Conservation (phyloP, 2,797 vertebrate species). For the Chaetodon trifasciatus region DNA sequence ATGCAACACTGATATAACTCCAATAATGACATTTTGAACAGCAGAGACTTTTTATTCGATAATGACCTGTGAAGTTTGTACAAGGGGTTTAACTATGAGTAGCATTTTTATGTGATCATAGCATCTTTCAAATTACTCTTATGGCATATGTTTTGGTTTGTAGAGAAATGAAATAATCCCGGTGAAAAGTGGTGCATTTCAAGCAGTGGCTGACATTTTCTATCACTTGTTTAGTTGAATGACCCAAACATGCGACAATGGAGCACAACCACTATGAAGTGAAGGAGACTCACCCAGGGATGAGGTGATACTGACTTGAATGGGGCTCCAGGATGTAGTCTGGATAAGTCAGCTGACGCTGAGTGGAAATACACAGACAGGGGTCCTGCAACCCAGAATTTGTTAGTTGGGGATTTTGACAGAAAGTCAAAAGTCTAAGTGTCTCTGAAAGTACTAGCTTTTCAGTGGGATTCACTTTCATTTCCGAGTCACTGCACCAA, state of each 20-base stretch:
- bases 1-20: too few species aligned
- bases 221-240: neutral
- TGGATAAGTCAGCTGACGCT: slow-evolving; percentile 36
- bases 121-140: neutral
- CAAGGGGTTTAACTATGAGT: too few species aligned
- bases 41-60: too few species aligned
- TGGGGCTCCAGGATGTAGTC: slow-evolving; percentile 54
- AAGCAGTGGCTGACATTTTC: too few species aligned
- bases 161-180: neutral
- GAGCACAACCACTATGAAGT: neutral
- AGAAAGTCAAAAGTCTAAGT: too few species aligned
- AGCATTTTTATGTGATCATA: neutral
- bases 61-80: too few species aligned
- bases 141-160: neutral
- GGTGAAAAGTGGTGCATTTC: too few species aligned
- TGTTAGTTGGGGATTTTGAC: too few species aligned
- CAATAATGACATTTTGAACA: too few species aligned
- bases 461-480: too few species aligned
- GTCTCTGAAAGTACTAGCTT: too few species aligned
- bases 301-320: slow-evolving; percentile 44
- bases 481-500: too few species aligned
- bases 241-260: neutral
- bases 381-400: slow-evolving; percentile 20
- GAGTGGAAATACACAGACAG: slow-evolving; percentile 43
- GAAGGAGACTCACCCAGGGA: slow-evolving; percentile 42